phyloP scores from a whole-genome alignment of 2,113 vertebrate genomes.

The Heptranchias perlo region DNA sequence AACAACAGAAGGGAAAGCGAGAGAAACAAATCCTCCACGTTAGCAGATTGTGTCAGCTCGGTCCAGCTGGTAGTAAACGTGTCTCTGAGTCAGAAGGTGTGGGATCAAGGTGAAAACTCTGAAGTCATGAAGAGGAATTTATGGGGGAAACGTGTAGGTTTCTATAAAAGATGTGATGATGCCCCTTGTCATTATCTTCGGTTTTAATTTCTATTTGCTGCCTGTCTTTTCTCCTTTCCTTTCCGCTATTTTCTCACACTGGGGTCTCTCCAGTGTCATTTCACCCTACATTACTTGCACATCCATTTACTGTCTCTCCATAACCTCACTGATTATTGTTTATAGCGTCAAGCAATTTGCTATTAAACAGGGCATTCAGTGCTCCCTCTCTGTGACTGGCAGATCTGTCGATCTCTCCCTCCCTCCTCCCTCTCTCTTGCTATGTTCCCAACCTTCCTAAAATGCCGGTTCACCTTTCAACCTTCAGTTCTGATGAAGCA shows the following conservation, averaged over 20 bases:
- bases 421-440: background rate
- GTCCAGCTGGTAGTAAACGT: too few relatives aligned
- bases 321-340: background rate
- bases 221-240: background rate
- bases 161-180: background rate
- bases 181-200: background rate
- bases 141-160: too few relatives aligned
- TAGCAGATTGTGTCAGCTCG: too few relatives aligned
- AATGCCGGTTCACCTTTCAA: background rate
- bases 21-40: too few relatives aligned
- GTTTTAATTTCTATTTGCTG: background rate
- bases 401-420: background rate
- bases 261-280: background rate
- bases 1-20: too few relatives aligned
- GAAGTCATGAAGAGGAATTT: background rate
- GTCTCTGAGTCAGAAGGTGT: too few relatives aligned
- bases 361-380: background rate
- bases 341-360: background rate
- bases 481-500: background rate
- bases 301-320: too few relatives aligned
- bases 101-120: too few relatives aligned
- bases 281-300: background rate
- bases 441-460: background rate
- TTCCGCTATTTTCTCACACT: background rate
- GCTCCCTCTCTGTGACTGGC: background rate